These are phyloP conservation scores for Dinomys branickii DNA, from an alignment of 2,113 vertebrate genomes.

Conservation along the genomic window DNA sequence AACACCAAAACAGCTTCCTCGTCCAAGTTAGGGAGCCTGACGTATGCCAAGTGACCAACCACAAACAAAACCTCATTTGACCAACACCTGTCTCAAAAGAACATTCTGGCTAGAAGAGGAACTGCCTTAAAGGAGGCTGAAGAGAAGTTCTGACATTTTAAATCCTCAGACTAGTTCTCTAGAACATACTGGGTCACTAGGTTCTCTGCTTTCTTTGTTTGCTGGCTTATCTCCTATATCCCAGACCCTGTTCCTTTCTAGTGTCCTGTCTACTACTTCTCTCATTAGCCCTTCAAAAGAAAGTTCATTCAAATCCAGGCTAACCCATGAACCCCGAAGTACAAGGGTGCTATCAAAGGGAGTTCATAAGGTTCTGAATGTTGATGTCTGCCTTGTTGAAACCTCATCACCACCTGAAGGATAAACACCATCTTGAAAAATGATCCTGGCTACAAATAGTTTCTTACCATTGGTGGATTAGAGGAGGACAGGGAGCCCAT, in stretches of 20 bases:
- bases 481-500: not conserved
- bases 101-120: slow-evolving; percentile 87
- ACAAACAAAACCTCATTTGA: slow-evolving; percentile 92
- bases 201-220: slow-evolving; percentile 81
- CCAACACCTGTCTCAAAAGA: slow-evolving; percentile 91
- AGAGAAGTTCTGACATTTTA: slow-evolving; percentile 83
- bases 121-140: slow-evolving; percentile 84
- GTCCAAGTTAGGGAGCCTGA: slow-evolving; percentile 86
- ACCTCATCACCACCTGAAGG: slow-evolving; percentile 16
- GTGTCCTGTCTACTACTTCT: not conserved
- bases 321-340: slow-evolving; percentile 49
- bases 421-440: not conserved
- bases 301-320: slow-evolving; percentile 26
- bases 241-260: not conserved
- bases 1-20: slow-evolving; percentile 83
- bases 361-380: not conserved
- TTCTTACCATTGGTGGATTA: not conserved
- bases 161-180: slow-evolving; percentile 73
- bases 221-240: not conserved
- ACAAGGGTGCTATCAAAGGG: slow-evolving; percentile 51
- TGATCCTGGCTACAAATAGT: not conserved
- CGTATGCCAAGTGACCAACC: slow-evolving; percentile 88
- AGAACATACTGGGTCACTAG: slow-evolving; percentile 82
- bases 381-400: not conserved
- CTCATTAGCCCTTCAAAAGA: not conserved